A percentile compares a stretch with the other conserved stretches of the same genome.
Evolutionary conservation across 1,140 invertebrate species (phyloP).

Genomic region (Hirudo medicinalis): DNA sequence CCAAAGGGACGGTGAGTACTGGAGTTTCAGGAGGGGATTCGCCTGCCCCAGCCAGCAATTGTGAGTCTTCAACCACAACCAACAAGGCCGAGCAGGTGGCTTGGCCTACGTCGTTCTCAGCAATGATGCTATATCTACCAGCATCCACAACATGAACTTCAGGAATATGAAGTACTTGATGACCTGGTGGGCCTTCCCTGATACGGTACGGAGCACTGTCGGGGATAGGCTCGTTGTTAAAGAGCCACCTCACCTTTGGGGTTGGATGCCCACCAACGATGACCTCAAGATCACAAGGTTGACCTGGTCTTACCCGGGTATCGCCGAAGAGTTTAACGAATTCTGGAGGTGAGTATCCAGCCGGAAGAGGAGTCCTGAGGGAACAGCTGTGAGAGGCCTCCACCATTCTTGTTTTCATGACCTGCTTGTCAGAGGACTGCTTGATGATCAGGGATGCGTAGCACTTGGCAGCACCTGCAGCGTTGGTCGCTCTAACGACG

Average conservation of each 20-base stretch:
- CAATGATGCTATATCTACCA: constrained; percentile 37
- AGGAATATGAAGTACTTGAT: constrained; percentile 50
- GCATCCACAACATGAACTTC: constrained; percentile 39
- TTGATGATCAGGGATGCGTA: constrained; percentile 35
- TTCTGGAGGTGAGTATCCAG: constrained; percentile 34
- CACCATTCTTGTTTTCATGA: constrained; percentile 21
- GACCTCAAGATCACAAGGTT: constrained; percentile 56
- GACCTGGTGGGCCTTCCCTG: constrained; percentile 44
- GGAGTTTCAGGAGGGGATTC: constrained; percentile 19
- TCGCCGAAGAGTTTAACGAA: constrained; percentile 38
- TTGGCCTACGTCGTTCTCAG: constrained; percentile 43
- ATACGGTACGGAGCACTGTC: constrained; percentile 47
- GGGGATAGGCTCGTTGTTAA: constrained; percentile 54
- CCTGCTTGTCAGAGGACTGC: constrained; percentile 23
- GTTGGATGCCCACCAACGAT: constrained; percentile 55
- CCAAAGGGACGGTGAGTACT: not conserved
- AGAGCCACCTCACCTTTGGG: constrained; percentile 60
- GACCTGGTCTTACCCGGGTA: constrained; percentile 41
- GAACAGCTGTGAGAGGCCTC: constrained; percentile 19
- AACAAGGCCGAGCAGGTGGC: constrained; percentile 43
- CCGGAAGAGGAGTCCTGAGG: constrained; percentile 6
- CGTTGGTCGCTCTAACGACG: constrained; percentile 41
- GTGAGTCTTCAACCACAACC: constrained; percentile 42
- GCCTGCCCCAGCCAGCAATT: not conserved
- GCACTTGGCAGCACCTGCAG: constrained; percentile 36